Base-by-base conservation (phyloP, 2,888 invertebrate species). In the Dione juno region DNA sequence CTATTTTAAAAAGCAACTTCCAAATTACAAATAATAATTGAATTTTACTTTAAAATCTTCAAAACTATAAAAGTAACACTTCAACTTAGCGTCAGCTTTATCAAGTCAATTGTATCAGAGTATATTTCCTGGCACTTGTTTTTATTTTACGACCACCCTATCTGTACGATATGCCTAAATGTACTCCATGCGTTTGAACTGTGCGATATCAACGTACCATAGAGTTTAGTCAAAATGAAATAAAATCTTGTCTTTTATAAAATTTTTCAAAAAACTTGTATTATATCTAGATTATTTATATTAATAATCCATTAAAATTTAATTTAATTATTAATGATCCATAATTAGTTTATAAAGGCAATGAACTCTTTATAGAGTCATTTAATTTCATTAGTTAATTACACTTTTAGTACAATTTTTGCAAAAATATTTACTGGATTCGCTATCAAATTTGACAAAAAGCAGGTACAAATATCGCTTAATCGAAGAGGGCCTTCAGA, bases 381-480 rank as follows among this genome's bases (percentile, higher is more conserved):
- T 45, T 3, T 28, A 10, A 64, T 16, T 41, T 54, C 54, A 53
- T 35, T 63, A 40, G 43, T 37, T 37, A 50, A 63, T 63, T 64
- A 64, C 50, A 64, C 16, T 35, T 50, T 48, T 37, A n/a, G 19
- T 28, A 14, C 28, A 61, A 61, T n/a, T 45, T 61, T 64, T 65
- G 66, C 67, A 66, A 54, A 59, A 75, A 72, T 75, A 73, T 72
- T 66, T 68, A 54, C 69, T 69, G 52, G 66, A 43, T 67, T 48
- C 78, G 78, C 77, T 76, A 81, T 82, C 80, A 77, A 53, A 72
- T 76, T 81, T 80, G 81, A 81, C 77, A 80, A 81, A 80, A 79
- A 80, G 79, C 84, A 87, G 87, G 88, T 88, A 82, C 84, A 77
- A 82, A 82, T 85, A 91, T 89, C 82, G 87, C 90, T 92, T 90